Evolutionary conservation across 1,140 invertebrate species (phyloP).

Genomic region (Homalodisca vitripennis): DNA sequence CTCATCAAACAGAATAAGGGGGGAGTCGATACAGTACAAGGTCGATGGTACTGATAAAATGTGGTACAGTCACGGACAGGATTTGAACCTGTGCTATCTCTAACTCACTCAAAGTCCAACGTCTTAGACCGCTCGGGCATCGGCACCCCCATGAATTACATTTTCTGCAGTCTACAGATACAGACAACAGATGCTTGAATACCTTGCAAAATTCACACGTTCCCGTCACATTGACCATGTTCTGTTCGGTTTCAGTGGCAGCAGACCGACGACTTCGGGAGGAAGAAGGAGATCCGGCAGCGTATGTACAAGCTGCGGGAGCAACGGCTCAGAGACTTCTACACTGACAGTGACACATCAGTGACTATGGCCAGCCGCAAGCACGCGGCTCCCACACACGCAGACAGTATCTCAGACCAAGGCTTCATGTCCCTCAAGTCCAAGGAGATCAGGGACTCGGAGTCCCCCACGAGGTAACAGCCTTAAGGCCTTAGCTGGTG

Average conservation of each 20-base stretch:
- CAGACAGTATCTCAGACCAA: slow-evolving; percentile 68
- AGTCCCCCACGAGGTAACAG: slow-evolving; percentile 60
- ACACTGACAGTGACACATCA: slow-evolving; percentile 51
- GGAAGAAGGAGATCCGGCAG: slow-evolving; percentile 79
- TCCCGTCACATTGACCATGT: slow-evolving; percentile 43
- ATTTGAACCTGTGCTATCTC: no score
- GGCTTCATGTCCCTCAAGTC: slow-evolving; percentile 72
- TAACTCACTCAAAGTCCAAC: no score
- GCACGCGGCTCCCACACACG: slow-evolving; percentile 53
- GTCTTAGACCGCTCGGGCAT: no score
- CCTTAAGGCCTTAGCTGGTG: no score
- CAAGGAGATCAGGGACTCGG: slow-evolving; percentile 73
- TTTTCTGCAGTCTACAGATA: background rate
- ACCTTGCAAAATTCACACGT: no score
- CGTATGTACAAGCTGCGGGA: slow-evolving; percentile 81
- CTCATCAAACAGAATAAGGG: no score
- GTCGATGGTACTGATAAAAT: no score
- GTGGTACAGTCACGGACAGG: no score
- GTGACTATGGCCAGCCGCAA: slow-evolving; percentile 35
- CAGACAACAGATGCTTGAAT: no score
- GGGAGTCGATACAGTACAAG: no score
- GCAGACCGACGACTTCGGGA: slow-evolving; percentile 79
- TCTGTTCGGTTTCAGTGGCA: slow-evolving; percentile 78
- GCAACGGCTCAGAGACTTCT: slow-evolving; percentile 68
- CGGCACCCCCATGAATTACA: no score